Conservation (phyloP, 2,113 vertebrate genomes). For the Pollachius pollachius region DNA sequence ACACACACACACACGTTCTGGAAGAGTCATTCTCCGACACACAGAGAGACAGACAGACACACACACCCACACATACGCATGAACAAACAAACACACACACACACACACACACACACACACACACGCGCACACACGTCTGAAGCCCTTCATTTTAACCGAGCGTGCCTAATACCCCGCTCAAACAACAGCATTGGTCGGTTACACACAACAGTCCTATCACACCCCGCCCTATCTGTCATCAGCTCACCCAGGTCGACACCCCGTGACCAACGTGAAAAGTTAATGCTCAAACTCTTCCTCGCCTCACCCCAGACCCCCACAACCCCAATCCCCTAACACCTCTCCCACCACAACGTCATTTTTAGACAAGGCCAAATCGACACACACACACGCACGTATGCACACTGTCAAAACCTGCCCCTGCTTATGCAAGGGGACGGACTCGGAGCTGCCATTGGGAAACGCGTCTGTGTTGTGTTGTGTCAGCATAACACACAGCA, state of each 20-base stretch:
- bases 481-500: too few relatives aligned
- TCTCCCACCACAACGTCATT: conserved; percentile 46
- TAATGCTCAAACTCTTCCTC: conserved; percentile 28
- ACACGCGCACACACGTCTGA: conserved; percentile 31
- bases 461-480: too few relatives aligned
- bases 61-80: background rate
- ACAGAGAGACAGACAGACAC: conserved; percentile 18
- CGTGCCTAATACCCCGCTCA: conserved; percentile 42
- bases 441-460: too few relatives aligned
- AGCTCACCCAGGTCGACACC: conserved; percentile 28
- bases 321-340: background rate
- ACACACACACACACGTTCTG: conserved; percentile 17
- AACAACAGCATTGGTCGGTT: conserved; percentile 47
- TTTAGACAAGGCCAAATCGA: conserved; percentile 53
- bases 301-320: background rate
- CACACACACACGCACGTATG: background rate
- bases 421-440: too few relatives aligned
- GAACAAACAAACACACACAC: conserved; percentile 17
- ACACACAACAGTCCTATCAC: conserved; percentile 36
- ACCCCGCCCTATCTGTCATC: conserved; percentile 36
- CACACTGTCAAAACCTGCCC: too few relatives aligned
- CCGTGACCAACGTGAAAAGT: conserved; percentile 48
- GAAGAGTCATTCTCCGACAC: conserved; percentile 30
- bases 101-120: background rate
- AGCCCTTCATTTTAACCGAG: conserved; percentile 43